A percentile compares a stretch with the other conserved stretches of the same genome.
Conservation (phyloP, 1,140 invertebrate genomes). For the Drosophila virilis region DNA sequence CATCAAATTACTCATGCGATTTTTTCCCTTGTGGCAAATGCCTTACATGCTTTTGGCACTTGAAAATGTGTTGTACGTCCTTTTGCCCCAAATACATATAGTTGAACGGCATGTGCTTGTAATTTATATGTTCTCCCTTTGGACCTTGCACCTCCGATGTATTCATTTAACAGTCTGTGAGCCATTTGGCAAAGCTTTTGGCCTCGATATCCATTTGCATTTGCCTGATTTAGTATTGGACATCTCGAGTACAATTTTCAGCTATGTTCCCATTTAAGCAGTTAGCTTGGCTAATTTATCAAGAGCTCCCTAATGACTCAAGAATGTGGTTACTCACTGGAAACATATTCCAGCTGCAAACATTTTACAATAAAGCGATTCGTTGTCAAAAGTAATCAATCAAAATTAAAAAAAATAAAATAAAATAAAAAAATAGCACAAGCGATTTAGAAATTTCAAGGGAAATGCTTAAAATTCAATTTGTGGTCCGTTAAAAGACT, state of each 20-base stretch:
- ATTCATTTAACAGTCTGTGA: conserved; percentile 13
- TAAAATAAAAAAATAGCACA: not conserved
- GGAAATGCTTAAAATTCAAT: conserved; percentile 55
- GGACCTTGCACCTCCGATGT: conserved; percentile 4
- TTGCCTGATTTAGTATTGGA: not conserved
- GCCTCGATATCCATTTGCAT: conserved; percentile 12
- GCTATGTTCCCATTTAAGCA: not conserved
- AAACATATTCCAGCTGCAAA: not conserved
- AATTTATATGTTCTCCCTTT: conserved; percentile 35
- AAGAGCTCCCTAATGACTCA: conserved; percentile 9
- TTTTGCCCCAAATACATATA: not conserved
- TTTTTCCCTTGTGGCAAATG: conserved; percentile 25
- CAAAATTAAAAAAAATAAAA: not conserved
- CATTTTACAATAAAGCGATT: conserved; percentile 1
- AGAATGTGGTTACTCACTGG: conserved; percentile 4
- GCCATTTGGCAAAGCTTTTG: conserved; percentile 1
- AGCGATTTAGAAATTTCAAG: conserved; percentile 30
- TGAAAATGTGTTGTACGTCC: conserved; percentile 28
- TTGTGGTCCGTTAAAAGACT: conserved; percentile 18
- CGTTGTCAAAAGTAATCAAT: not conserved
- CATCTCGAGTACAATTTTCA: conserved; percentile 3
- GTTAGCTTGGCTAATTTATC: conserved; percentile 13
- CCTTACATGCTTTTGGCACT: conserved; percentile 47
- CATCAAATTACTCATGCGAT: conserved; percentile 19
- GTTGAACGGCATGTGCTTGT: conserved; percentile 18